Conservation (phyloP, 2,113 vertebrate species). For the Pipra filicauda region DNA sequence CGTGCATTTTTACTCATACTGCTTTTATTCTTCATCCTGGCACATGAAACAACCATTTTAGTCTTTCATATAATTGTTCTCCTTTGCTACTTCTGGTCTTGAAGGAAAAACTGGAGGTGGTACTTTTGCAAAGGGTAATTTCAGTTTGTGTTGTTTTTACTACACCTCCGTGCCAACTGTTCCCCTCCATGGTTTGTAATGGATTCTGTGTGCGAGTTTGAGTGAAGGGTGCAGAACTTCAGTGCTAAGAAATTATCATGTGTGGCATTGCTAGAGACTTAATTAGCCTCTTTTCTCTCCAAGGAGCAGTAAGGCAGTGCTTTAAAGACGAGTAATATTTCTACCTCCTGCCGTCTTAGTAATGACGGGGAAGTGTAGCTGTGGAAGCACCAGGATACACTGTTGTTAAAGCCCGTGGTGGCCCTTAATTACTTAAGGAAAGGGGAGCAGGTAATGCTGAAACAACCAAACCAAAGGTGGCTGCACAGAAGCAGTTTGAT, state of each 20-base stretch:
- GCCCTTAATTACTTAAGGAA: not conserved
- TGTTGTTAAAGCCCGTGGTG: not conserved
- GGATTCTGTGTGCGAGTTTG: not conserved
- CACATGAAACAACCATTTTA: not conserved
- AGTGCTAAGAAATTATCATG: not conserved
- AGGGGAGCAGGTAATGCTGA: not conserved
- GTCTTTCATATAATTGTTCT: conserved; percentile 5
- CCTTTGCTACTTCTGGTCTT: conserved; percentile 34
- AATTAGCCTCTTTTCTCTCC: not conserved
- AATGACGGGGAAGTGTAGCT: not conserved
- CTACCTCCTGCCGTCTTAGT: not conserved
- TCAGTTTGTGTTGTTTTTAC: not conserved
- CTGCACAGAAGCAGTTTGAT: not conserved
- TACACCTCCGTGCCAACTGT: conserved; percentile 35
- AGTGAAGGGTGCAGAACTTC: conserved; percentile 6
- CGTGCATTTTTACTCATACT: not conserved
- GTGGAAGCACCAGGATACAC: not conserved
- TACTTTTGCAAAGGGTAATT: conserved; percentile 32
- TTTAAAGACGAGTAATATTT: not conserved
- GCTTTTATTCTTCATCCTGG: conserved; percentile 6
- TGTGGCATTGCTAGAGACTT: not conserved
- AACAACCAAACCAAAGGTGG: not conserved
- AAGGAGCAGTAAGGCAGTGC: not conserved
- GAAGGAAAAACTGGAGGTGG: conserved; percentile 18
- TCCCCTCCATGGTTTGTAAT: not conserved